Evolutionary conservation across 2,888 invertebrate genomes (phyloP).

Genomic region (Pinctada fucata): DNA sequence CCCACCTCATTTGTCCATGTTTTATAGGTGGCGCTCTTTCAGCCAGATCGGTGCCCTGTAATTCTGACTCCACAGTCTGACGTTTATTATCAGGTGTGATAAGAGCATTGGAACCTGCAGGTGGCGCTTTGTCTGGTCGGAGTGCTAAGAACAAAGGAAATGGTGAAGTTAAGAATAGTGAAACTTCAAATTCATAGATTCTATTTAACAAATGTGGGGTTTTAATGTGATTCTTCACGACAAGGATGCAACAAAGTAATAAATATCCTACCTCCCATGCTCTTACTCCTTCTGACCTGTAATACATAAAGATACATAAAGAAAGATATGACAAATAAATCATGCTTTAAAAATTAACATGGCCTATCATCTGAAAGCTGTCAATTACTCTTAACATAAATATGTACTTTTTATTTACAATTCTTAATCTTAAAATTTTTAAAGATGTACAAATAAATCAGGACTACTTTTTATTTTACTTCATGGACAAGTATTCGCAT

Average conservation of each 20-base stretch:
- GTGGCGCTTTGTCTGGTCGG: slow-evolving; percentile 51
- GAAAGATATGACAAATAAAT: no score
- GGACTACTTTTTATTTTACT: no score
- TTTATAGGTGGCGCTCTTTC: slow-evolving; percentile 55
- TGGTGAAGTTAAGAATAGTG: no score
- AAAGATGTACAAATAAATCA: no score
- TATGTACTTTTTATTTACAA: no score
- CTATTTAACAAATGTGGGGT: no score
- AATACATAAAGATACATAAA: slow-evolving; percentile 37
- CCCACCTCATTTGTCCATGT: slow-evolving; percentile 60
- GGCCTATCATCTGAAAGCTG: no score
- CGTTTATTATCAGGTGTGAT: slow-evolving; percentile 54
- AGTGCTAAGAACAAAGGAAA: slow-evolving; percentile 39
- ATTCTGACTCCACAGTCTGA: slow-evolving; percentile 45
- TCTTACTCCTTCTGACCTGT: slow-evolving; percentile 70
- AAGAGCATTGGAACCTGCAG: slow-evolving; percentile 53
- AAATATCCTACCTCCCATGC: slow-evolving; percentile 65
- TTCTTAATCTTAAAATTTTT: no score
- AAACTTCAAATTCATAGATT: no score
- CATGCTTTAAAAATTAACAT: no score
- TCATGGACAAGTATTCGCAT: no score
- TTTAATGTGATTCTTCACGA: neutral
- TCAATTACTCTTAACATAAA: no score
- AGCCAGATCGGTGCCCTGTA: slow-evolving; percentile 35
- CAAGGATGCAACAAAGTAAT: neutral